These are phyloP conservation scores for Penaeus chinensis DNA, from an alignment of 1,140 invertebrate genomes.

Conservation along the genomic window DNA sequence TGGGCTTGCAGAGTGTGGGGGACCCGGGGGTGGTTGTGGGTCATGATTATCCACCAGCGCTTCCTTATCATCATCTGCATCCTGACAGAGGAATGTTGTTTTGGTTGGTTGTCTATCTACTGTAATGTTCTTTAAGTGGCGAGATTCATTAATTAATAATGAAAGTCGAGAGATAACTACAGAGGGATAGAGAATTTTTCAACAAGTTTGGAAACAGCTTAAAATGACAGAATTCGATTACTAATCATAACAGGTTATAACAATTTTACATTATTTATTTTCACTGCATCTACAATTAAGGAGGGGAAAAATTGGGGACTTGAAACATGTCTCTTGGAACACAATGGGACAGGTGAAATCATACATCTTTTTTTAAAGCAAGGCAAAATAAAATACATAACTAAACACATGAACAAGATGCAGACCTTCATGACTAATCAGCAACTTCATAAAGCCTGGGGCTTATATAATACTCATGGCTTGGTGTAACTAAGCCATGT, in stretches of 20 bases:
- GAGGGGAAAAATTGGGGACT: slow-evolving; percentile 55
- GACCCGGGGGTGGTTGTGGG: slow-evolving; percentile 50
- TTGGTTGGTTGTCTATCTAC: slow-evolving; percentile 63
- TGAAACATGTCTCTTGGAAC: slow-evolving; percentile 30
- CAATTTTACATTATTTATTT: slow-evolving; percentile 41
- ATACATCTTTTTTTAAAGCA: slow-evolving; percentile 36
- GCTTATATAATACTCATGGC: slow-evolving; percentile 29
- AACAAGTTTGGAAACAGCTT: slow-evolving; percentile 6
- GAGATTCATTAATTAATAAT: slow-evolving; percentile 36
- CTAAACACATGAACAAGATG: slow-evolving; percentile 57
- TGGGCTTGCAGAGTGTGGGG: slow-evolving; percentile 49
- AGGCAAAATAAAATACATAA: slow-evolving; percentile 48
- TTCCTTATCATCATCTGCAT: slow-evolving; percentile 63
- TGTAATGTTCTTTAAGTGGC: slow-evolving; percentile 39
- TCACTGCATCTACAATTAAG: slow-evolving; percentile 56
- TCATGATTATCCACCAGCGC: slow-evolving; percentile 54
- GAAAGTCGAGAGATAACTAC: slow-evolving; percentile 47
- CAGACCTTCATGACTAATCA: slow-evolving; percentile 46
- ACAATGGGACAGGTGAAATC: slow-evolving; percentile 55
- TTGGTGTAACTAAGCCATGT: slow-evolving; percentile 28
- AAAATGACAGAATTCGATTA: slow-evolving; percentile 25
- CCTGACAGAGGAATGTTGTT: slow-evolving; percentile 64
- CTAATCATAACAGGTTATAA: slow-evolving; percentile 28
- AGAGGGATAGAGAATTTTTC: slow-evolving; percentile 51
- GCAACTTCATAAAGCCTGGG: slow-evolving; percentile 49